These are phyloP conservation scores for Hybos culiciformis DNA, from an alignment of 2,888 invertebrate genomes.

Conservation along the genomic window DNA sequence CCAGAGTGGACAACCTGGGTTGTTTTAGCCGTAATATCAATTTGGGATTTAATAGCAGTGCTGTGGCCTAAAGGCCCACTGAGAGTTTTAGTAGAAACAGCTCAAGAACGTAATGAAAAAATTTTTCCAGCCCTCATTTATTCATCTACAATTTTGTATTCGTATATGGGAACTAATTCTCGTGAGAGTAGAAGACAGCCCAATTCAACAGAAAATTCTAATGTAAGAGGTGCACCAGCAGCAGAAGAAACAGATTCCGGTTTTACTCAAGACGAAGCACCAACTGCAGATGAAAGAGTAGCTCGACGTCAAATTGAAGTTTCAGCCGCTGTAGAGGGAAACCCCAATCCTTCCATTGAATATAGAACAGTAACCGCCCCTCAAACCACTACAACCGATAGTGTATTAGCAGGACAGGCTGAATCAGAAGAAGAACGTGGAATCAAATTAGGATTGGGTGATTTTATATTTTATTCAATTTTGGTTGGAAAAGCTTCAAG, in stretches of 20 bases:
- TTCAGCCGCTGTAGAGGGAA: conserved; percentile 36
- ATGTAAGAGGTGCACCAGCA: conserved; percentile 20
- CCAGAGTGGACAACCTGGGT: conserved; percentile 99
- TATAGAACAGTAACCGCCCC: conserved; percentile 34
- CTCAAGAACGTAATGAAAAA: conserved; percentile 96
- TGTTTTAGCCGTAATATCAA: conserved; percentile 87
- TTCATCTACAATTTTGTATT: conserved; percentile 54
- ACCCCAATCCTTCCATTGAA: conserved; percentile 30
- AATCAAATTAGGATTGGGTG: conserved; percentile 93
- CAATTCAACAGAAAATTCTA: conserved; percentile 6
- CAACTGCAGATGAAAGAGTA: conserved; percentile 38
- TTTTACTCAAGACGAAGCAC: conserved; percentile 52
- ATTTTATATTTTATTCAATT: conserved; percentile 99
- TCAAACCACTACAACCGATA: no score
- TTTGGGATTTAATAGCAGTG: conserved; percentile 98
- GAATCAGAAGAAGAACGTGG: conserved; percentile 51
- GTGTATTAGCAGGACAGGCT: conserved; percentile 12
- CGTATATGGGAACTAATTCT: conserved; percentile 38
- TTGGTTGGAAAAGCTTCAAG: conserved; percentile 97
- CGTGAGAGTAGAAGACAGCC: conserved; percentile 15
- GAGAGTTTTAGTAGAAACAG: conserved; percentile 94
- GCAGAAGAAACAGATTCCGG: conserved; percentile 38
- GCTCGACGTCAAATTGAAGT: conserved; percentile 41
- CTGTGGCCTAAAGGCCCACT: conserved; percentile 93
- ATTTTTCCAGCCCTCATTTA: conserved; percentile 97